A percentile compares a stretch with the other conserved stretches of the same genome.
These are phyloP conservation scores for Nyctibius grandis DNA, from an alignment of 2,797 vertebrate species.

Conservation along the genomic window DNA sequence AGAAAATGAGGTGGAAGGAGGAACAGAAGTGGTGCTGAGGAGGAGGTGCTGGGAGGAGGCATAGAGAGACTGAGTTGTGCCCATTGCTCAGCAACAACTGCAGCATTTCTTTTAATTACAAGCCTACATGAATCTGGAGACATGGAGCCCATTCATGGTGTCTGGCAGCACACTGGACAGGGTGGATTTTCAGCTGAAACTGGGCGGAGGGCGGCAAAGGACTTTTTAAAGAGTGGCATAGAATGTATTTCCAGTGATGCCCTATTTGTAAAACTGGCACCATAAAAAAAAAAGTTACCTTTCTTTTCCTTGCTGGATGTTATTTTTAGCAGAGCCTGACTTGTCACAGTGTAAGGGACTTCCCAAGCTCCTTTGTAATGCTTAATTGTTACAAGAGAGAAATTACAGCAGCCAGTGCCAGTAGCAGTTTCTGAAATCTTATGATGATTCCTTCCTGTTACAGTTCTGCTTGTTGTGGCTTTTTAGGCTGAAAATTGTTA, in stretches of 20 bases:
- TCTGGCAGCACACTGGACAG: neutral
- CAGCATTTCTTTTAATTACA: neutral
- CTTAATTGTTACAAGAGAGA: neutral
- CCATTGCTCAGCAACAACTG: neutral
- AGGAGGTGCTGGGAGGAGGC: neutral
- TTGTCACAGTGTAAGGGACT: neutral
- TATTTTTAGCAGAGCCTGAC: neutral
- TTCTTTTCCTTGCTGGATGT: neutral
- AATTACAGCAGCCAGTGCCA: neutral
- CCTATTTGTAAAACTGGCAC: neutral
- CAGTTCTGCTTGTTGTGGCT: neutral
- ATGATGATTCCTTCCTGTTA: neutral
- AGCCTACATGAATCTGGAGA: neutral
- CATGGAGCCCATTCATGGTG: neutral
- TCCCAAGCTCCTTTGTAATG: neutral
- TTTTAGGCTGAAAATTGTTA: neutral
- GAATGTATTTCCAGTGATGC: neutral
- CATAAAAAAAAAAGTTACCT: neutral
- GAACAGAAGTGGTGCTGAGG: neutral
- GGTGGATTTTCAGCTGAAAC: neutral
- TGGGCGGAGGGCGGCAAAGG: neutral
- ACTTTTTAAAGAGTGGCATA: neutral
- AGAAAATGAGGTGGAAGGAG: neutral
- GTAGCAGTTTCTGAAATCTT: neutral
- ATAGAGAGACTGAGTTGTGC: neutral